Evolutionary conservation across 1,140 invertebrate species (phyloP).

Genomic region (Brachionus sp.): DNA sequence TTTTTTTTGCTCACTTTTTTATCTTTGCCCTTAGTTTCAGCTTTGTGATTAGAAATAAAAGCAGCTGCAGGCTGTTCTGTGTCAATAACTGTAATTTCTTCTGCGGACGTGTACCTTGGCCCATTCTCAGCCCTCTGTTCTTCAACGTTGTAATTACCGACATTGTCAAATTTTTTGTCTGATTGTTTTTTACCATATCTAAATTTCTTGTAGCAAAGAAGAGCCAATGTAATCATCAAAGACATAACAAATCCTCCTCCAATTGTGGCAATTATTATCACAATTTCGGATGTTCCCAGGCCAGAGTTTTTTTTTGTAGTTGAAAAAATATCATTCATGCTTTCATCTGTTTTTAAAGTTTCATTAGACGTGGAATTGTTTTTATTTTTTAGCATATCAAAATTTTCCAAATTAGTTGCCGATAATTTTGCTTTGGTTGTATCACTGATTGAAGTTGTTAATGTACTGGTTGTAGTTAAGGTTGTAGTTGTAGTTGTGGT

Average conservation of each 20-base stretch:
- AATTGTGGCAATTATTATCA: constrained; percentile 15
- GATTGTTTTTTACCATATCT: not conserved
- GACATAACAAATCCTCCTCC: not conserved
- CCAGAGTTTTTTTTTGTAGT: not conserved
- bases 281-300: not conserved
- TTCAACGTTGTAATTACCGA: not conserved
- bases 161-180: not conserved
- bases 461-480: not conserved
- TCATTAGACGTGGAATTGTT: not conserved
- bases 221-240: not conserved
- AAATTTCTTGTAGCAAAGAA: constrained; percentile 8
- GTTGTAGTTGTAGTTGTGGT: not conserved
- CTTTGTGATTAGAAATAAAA: not conserved
- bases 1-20: constrained; percentile 18
- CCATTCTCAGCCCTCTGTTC: not conserved
- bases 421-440: not conserved
- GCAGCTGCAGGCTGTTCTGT: no score
- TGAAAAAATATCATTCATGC: not conserved
- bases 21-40: not conserved
- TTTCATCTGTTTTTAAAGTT: not conserved
- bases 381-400: not conserved
- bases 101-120: not conserved
- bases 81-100: not conserved
- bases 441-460: not conserved
- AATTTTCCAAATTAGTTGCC: not conserved